Base-by-base conservation (phyloP, 1,140 invertebrate species). In the Drosophila dunni region DNA sequence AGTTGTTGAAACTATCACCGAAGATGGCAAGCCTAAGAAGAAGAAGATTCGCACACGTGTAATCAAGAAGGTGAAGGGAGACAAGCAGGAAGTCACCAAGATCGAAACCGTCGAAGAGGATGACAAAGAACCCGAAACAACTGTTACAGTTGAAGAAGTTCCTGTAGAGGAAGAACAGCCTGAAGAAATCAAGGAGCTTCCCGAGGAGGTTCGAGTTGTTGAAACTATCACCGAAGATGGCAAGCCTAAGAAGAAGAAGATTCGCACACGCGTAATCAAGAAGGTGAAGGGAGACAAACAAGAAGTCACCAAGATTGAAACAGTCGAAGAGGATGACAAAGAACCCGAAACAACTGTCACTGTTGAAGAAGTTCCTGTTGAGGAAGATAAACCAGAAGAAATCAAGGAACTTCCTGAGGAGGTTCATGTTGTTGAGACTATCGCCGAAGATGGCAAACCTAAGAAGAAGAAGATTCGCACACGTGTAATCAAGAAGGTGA, bases 61-160 rank as follows among this genome's bases (percentile, higher is more conserved):
- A 0, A 85, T 83, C 62, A 81, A 90, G 64, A 92, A 84, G 67
- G 79, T 85, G 36, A 90, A 81, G 24, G 91, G 85, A 13, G 76
- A 78, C 3, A 83, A 86, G 33, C 81, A 93, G 79, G 80, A 91
- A 74, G 77, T 91, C 15, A 92, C 80, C n/a, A 81, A 90, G 62
- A 91, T 92, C 57, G 86, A 93, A n/a, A 93, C 91, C 1, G 78
- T 92, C n/a, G 91, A 93, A 80, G 91, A 93, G 76, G 84, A 92
- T 53, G 91, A 86, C 24, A 81, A 92, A 67, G 42, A 83, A 51
- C 84, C 91, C 29, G 75, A 92, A 61, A 92, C 82, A 11, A 86
- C 79, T 45, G 80, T 90, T 3, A 81, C 68, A 13, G 29, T 81
- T 0, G 79, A 90, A 69, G 79, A 83, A 42, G 40, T 33, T 11